Percentiles rank a stretch among this genome's conserved stretches.
phyloP scores from a whole-genome alignment of 1,140 invertebrate genomes.

The Drosophila parabipectinata region DNA sequence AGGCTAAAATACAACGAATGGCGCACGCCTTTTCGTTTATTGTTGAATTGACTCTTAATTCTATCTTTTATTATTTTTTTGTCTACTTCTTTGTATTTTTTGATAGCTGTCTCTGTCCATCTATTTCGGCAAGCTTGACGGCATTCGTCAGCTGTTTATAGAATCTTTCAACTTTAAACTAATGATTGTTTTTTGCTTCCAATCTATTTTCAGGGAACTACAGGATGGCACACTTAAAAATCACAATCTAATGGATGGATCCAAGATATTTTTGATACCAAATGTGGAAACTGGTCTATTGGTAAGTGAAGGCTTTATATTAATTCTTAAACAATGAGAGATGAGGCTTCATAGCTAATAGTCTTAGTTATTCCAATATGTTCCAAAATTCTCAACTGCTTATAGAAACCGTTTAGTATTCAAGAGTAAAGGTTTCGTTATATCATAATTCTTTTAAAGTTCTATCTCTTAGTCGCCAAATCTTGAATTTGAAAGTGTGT shows the following conservation, averaged over 20 bases:
- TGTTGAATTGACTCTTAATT: constrained; percentile 1
- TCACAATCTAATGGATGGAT: constrained; percentile 94
- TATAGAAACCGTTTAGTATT: too few relatives aligned
- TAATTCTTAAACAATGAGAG: too few relatives aligned
- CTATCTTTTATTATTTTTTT: neutral
- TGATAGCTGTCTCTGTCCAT: neutral
- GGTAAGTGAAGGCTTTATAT: constrained; percentile 87
- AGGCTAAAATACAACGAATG: constrained; percentile 16
- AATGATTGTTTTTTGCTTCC: constrained; percentile 3
- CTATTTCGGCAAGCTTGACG: neutral
- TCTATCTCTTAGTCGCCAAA: too few relatives aligned
- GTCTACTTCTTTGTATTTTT: neutral
- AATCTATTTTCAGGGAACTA: constrained; percentile 90
- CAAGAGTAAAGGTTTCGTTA: too few relatives aligned
- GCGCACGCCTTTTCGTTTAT: constrained; percentile 28
- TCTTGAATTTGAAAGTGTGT: too few relatives aligned
- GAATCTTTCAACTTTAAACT: neutral
- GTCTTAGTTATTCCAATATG: too few relatives aligned
- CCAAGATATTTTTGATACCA: constrained; percentile 94
- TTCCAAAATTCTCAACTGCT: neutral
- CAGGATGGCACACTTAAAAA: constrained; percentile 93
- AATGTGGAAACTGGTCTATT: constrained; percentile 96
- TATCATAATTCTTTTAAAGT: too few relatives aligned
- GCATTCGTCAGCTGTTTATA: constrained; percentile 7
- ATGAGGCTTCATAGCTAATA: too few relatives aligned